Conservation (phyloP, 2,797 vertebrate genomes). For the Phyllotis vaccarum region DNA sequence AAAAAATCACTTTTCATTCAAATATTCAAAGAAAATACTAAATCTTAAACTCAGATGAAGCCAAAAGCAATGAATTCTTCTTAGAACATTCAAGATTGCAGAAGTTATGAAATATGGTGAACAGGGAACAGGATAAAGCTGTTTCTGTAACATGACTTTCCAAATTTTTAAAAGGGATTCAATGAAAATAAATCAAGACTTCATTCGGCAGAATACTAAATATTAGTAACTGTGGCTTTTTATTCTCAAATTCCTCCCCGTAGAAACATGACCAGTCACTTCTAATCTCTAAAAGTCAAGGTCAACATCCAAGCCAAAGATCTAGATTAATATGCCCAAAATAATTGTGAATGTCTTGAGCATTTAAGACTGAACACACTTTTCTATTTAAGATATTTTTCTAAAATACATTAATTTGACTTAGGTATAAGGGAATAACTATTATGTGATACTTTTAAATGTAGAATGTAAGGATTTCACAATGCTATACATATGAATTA, state of each 20-base stretch:
- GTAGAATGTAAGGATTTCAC: slow-evolving; percentile 10
- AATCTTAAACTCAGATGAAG: slow-evolving; percentile 1
- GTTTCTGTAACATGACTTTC: not conserved
- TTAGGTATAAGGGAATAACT: slow-evolving; percentile 40
- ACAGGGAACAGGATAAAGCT: not conserved
- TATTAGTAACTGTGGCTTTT: not conserved
- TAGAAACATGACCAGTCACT: not conserved
- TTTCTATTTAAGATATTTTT: slow-evolving; percentile 62
- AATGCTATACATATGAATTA: slow-evolving; percentile 38
- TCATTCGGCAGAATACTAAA: not conserved
- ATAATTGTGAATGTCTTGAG: slow-evolving; percentile 41
- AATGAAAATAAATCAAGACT: not conserved
- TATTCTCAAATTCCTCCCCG: not conserved
- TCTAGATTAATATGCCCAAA: not conserved
- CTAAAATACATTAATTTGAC: slow-evolving; percentile 65
- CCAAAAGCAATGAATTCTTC: not conserved
- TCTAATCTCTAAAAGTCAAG: not conserved
- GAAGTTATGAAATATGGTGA: not conserved
- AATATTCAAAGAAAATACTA: not conserved
- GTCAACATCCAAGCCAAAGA: not conserved
- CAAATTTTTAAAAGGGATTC: not conserved
- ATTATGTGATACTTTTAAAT: slow-evolving; percentile 37
- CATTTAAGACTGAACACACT: slow-evolving; percentile 29
- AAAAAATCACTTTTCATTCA: not conserved
- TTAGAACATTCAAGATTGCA: not conserved